These are phyloP conservation scores for Diachasma alloeum DNA, from an alignment of 1,140 invertebrate genomes.

Conservation along the genomic window DNA sequence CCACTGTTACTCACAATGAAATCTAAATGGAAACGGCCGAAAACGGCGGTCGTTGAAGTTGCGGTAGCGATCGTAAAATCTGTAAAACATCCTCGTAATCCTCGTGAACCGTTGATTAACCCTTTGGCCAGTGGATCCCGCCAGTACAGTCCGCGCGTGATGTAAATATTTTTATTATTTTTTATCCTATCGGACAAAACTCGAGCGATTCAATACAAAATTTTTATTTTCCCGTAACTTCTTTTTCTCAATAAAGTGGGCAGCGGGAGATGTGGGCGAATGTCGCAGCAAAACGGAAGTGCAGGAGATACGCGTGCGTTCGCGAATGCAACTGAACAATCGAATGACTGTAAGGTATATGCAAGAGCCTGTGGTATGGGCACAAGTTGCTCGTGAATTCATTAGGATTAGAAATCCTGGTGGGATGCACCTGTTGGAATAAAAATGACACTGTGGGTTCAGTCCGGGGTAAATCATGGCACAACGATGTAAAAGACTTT, in stretches of 20 bases:
- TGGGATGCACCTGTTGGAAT: conserved; percentile 17
- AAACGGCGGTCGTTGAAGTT: conserved; percentile 53
- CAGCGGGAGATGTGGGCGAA: conserved; percentile 2
- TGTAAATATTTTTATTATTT: conserved; percentile 4
- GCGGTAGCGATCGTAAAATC: conserved; percentile 63
- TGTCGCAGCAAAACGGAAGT: not conserved
- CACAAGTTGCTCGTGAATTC: not conserved
- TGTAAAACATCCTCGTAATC: conserved; percentile 55
- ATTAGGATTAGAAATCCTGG: conserved; percentile 17
- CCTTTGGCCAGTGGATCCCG: not conserved
- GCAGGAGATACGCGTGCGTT: not conserved
- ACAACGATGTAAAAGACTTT: not conserved
- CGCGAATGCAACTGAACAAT: conserved; percentile 7
- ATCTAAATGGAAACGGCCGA: conserved; percentile 56
- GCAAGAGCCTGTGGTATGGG: not conserved
- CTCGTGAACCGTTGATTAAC: conserved; percentile 15
- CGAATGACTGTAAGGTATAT: conserved; percentile 9
- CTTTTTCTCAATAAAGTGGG: not conserved
- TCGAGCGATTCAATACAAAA: not conserved
- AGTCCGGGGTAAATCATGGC: not conserved
- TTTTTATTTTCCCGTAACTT: not conserved
- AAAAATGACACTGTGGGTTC: conserved; percentile 2
- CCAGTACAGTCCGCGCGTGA: not conserved
- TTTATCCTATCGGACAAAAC: not conserved
- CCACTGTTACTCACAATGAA: conserved; percentile 57